A percentile compares a stretch with the other conserved stretches of the same genome.
Conservation (phyloP, 2,113 vertebrate species). For the Neolamprologus devosi region DNA sequence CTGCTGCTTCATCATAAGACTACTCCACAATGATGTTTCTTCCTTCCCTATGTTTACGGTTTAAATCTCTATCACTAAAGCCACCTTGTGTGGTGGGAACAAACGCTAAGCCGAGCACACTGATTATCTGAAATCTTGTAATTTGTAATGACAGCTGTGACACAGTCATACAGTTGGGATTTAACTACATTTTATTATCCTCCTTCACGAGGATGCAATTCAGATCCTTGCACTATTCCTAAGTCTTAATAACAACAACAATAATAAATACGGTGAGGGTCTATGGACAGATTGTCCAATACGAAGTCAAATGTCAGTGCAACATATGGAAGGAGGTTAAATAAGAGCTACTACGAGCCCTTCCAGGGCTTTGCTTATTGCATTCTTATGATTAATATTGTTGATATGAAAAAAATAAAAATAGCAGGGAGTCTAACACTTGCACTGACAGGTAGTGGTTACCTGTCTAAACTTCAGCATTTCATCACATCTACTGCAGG, state of each 20-base stretch:
- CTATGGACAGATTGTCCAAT: constrained; percentile 65
- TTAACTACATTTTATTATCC: constrained; percentile 42
- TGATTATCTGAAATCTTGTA: constrained; percentile 40
- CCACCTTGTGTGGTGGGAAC: background rate
- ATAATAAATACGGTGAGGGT: constrained; percentile 63
- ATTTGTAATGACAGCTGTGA: constrained; percentile 44
- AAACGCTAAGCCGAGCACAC: constrained; percentile 19
- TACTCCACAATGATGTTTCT: constrained; percentile 26
- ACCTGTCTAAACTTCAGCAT: constrained; percentile 58
- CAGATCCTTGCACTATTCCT: constrained; percentile 47
- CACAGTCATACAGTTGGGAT: constrained; percentile 33
- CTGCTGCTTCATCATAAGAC: constrained; percentile 43
- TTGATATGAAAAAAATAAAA: constrained; percentile 54
- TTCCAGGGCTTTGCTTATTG: constrained; percentile 69
- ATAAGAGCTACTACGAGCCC: constrained; percentile 60
- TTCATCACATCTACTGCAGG: constrained; percentile 46
- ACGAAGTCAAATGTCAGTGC: constrained; percentile 66
- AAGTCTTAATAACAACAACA: constrained; percentile 59
- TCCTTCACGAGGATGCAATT: constrained; percentile 44
- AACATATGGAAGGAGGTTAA: constrained; percentile 57
- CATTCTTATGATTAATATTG: constrained; percentile 59
- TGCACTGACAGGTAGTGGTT: constrained; percentile 43
- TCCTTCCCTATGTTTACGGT: constrained; percentile 26
- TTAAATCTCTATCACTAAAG: constrained; percentile 20
- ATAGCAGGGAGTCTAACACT: constrained; percentile 50